These are phyloP conservation scores for Eugnorisma glareosa DNA, from an alignment of 2,888 invertebrate genomes.

Conservation along the genomic window DNA sequence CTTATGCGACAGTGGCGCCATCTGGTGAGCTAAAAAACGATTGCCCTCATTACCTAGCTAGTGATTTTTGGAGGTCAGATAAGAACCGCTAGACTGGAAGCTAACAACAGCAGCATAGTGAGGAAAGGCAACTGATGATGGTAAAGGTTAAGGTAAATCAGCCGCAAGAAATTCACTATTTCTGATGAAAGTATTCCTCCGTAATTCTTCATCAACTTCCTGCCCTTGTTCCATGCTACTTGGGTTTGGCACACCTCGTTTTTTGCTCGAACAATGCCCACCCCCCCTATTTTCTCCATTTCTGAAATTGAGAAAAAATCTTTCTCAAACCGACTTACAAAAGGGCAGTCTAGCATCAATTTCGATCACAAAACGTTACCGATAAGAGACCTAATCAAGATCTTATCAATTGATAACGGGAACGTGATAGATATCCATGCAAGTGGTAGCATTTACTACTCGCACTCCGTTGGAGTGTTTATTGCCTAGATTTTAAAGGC, in stretches of 20 bases:
- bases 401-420: constrained; percentile 53
- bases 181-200: not conserved
- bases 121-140: not conserved
- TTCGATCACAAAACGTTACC: constrained; percentile 30
- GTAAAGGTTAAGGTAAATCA: too few relatives aligned
- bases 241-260: not conserved
- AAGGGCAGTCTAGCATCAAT: constrained; percentile 4
- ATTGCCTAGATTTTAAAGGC: constrained; percentile 21
- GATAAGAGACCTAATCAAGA: constrained; percentile 60
- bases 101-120: rapidly evolving
- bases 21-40: too few relatives aligned
- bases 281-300: not conserved
- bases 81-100: not conserved
- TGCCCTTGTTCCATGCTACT: not conserved
- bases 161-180: too few relatives aligned
- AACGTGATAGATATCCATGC: constrained; percentile 46
- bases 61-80: not conserved
- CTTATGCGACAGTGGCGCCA: too few relatives aligned
- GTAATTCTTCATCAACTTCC: not conserved
- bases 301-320: not conserved
- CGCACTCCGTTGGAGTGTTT: constrained; percentile 3
- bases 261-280: not conserved
- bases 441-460: constrained; percentile 32
- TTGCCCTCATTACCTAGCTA: not conserved
- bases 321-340: not conserved